phyloP scores from a whole-genome alignment of 2,113 vertebrate species.

The Hirundichthys speculiger region DNA sequence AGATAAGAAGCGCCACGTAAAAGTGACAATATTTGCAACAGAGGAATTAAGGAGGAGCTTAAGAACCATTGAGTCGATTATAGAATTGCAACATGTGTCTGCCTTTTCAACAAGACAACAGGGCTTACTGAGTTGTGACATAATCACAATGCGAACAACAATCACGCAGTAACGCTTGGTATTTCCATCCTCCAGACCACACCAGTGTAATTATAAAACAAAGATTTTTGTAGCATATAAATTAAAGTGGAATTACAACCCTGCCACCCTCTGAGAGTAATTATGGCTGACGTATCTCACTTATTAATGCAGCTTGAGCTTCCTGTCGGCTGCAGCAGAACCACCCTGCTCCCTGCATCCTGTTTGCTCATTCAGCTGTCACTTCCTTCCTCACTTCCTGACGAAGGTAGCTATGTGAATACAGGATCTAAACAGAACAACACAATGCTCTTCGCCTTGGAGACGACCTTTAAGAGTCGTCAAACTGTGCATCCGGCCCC shows the following conservation, averaged over 20 bases:
- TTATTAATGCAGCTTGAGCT: constrained; percentile 59
- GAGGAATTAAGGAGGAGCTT: no score
- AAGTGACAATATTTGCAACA: no score
- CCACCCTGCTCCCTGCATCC: constrained; percentile 64
- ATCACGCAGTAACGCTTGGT: neutral
- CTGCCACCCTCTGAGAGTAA: constrained; percentile 17
- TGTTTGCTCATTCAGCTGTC: constrained; percentile 72
- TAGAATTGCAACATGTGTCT: no score
- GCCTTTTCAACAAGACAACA: neutral
- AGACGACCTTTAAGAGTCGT: constrained; percentile 5
- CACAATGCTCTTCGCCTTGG: constrained; percentile 33
- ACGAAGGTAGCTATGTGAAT: constrained; percentile 52
- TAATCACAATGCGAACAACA: neutral
- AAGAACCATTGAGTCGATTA: no score
- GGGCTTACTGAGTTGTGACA: neutral
- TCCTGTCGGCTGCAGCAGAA: constrained; percentile 51
- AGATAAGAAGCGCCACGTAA: neutral
- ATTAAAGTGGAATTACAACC: constrained; percentile 23
- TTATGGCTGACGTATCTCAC: constrained; percentile 24
- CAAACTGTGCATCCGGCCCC: neutral
- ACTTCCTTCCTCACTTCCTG: constrained; percentile 65
- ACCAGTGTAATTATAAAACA: constrained; percentile 19
- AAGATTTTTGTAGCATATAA: constrained; percentile 1
- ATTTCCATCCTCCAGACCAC: constrained; percentile 6
- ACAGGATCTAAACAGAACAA: constrained; percentile 54